phyloP scores from a whole-genome alignment of 92 coral and sea anemone species.

The Desmophyllum pertusum region DNA sequence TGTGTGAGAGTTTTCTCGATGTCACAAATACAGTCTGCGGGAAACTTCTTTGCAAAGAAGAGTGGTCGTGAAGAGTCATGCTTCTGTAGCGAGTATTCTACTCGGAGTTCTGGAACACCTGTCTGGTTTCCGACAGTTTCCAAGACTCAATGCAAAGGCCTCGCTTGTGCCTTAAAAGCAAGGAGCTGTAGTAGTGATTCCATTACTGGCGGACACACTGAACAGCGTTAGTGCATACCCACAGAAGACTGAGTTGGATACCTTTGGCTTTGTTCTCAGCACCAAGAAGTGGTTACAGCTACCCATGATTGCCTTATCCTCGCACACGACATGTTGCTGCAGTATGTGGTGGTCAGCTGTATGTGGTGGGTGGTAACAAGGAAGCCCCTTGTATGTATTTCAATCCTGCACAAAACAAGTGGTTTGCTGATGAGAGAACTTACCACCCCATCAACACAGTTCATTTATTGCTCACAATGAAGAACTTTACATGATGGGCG shows the following conservation, averaged over 20 bases:
- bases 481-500: conserved; percentile 41
- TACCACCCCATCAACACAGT: background rate
- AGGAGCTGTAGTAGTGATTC: conserved; percentile 3
- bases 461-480: conserved; percentile 18
- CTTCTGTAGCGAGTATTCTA: background rate
- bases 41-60: conserved; percentile 14
- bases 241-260: too few species aligned
- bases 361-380: conserved; percentile 21
- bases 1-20: conserved; percentile 26
- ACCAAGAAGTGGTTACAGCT: background rate
- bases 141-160: background rate
- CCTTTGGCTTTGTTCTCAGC: background rate
- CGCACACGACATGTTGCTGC: conserved; percentile 29
- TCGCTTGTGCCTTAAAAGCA: background rate
- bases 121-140: conserved; percentile 19
- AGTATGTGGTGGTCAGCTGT: conserved; percentile 21
- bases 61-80: conserved; percentile 4
- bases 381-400: background rate
- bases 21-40: conserved; percentile 26
- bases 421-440: background rate
- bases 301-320: background rate
- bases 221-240: too few species aligned
- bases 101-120: too few species aligned
- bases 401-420: background rate
- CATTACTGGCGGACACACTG: conserved; percentile 21